A percentile compares a stretch with the other conserved stretches of the same genome.
Conservation (phyloP, 2,113 vertebrate species). For the Istiophorus platypterus region DNA sequence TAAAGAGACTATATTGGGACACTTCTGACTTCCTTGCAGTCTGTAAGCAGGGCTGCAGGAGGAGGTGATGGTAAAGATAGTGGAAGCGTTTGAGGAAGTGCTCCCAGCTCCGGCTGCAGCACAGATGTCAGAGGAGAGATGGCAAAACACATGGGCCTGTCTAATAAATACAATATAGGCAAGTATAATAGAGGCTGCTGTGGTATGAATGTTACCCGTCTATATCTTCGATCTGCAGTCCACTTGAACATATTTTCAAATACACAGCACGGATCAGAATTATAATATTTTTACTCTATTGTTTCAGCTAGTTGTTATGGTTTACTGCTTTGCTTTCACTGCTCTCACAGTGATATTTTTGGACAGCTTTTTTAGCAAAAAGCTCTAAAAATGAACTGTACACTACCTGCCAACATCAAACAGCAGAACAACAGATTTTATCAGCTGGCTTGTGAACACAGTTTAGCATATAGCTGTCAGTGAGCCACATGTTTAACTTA, state of each 20-base stretch:
- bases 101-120: slow-evolving; percentile 58
- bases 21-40: slow-evolving; percentile 11
- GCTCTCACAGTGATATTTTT: background rate
- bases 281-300: background rate
- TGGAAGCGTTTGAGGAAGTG: slow-evolving; percentile 37
- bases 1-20: background rate
- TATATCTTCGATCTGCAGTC: background rate
- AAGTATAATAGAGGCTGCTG: slow-evolving; percentile 7
- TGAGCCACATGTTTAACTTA: background rate
- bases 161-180: slow-evolving; percentile 41
- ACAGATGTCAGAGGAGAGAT: slow-evolving; percentile 64
- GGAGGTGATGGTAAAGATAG: slow-evolving; percentile 33
- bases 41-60: slow-evolving; percentile 21
- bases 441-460: too few species aligned
- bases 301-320: background rate
- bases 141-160: slow-evolving; percentile 34
- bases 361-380: background rate
- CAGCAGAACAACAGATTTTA: too few species aligned
- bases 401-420: background rate
- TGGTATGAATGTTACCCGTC: background rate
- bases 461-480: too few species aligned
- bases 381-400: background rate
- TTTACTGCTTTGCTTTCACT: background rate
- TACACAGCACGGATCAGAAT: background rate
- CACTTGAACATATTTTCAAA: background rate